Evolutionary conservation across 2,888 invertebrate species (phyloP), one percentile per base, ranked within the genome.

Genomic region (Pollenia labialis): DNA sequence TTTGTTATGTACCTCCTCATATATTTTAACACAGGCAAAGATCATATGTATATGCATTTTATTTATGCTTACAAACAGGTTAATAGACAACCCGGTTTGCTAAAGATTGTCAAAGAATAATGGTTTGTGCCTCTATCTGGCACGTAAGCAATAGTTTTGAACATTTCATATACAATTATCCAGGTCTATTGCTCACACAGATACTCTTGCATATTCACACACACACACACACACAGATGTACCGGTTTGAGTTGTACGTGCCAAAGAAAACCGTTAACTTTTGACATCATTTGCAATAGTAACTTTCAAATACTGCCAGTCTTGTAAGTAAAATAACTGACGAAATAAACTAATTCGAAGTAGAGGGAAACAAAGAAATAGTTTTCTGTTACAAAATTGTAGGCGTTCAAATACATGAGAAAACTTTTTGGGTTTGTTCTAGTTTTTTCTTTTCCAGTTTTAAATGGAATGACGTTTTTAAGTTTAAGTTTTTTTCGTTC

Each of bases 221-320:
- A n/a, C 14, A 68, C 12, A 18, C 23, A 16, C 4, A 9, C 8
- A 18, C 18, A 14, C 12, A 60, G n/a, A n/a, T n/a, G n/a, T n/a
- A n/a, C n/a, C n/a, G 42, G 4, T 62, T 16, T 40, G 14, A n/a
- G 16, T 14, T 58, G 58, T 40, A 2, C 62, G 52, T 52, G 9
- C 12, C 58, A 81, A 54, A 79, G 16, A 68, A 54, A 81, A 68
- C 69, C 71, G 79, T 74, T 75, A 74, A 77, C 77, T 79, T 82
- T 79, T 82, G 82, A 75, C 82, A 82, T 85, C 54, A 77, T 77
- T 68, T 81, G 74, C 74, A 85, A 69, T 72, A 74, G 81, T 32
- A 74, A 69, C 16, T 54, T 76, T 60, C 42, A 60, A 69, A 69
- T 9, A n/a, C 14, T 54, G 32, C 2, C 48, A 23, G 16, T 50